These are phyloP conservation scores for Sycophila texana DNA, from an alignment of 2,888 invertebrate genomes.

Conservation along the genomic window DNA sequence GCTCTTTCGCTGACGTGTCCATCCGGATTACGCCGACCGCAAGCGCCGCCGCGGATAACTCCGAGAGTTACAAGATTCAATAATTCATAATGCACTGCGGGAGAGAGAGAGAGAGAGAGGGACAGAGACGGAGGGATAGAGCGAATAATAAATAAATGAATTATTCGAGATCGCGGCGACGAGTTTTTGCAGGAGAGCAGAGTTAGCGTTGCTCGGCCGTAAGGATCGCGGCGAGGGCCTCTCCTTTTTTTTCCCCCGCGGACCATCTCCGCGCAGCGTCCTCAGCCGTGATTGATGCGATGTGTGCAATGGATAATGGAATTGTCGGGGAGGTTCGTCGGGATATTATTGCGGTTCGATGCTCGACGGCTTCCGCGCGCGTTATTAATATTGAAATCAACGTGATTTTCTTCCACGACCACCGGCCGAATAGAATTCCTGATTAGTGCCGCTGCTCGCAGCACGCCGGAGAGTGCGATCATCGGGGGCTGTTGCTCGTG, in stretches of 20 bases:
- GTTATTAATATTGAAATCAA: conserved; percentile 26
- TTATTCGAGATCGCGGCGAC: too few species aligned
- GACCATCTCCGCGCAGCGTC: too few species aligned
- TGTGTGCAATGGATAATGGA: conserved; percentile 37
- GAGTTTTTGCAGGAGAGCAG: too few species aligned
- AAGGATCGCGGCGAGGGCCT: not conserved
- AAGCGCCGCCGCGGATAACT: conserved; percentile 23
- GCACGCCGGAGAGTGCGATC: too few species aligned
- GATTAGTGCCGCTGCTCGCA: not conserved
- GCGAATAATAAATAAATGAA: too few species aligned
- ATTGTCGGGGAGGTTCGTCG: conserved; percentile 11
- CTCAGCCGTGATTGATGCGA: conserved; percentile 28
- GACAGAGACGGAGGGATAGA: not conserved
- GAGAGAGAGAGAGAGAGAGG: not conserved
- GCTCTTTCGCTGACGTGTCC: conserved; percentile 49
- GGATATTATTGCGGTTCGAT: not conserved
- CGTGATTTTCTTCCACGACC: not conserved
- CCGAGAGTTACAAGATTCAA: conserved; percentile 3
- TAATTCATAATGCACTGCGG: conserved; percentile 4
- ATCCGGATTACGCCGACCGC: conserved; percentile 40
- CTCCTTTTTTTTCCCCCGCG: not conserved
- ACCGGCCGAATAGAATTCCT: conserved; percentile 13
- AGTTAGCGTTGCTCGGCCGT: too few species aligned
- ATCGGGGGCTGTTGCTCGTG: not conserved
- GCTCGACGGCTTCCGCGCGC: not conserved